Conservation (phyloP, 2,888 invertebrate genomes). For the Choreutis nemorana region DNA sequence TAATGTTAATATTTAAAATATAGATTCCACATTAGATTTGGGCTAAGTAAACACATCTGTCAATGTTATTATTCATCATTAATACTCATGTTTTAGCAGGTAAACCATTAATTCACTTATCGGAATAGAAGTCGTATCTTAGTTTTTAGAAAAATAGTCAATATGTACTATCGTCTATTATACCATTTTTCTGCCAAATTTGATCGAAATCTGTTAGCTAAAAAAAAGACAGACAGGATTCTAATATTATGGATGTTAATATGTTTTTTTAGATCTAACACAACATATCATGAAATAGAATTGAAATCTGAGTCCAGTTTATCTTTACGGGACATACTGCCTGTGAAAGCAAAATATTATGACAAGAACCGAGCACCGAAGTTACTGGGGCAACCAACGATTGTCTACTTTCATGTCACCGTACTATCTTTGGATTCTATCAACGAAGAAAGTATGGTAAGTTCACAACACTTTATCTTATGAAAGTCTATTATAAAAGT, state of each 20-base stretch:
- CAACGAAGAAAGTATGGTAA: conserved; percentile 93
- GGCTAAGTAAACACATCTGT: too few relatives aligned
- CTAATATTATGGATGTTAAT: not conserved
- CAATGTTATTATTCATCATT: not conserved
- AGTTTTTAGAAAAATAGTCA: not conserved
- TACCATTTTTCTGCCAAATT: too few relatives aligned
- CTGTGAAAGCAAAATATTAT: conserved; percentile 83
- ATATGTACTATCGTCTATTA: not conserved
- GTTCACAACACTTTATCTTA: too few relatives aligned
- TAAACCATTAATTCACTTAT: not conserved
- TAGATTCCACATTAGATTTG: too few relatives aligned
- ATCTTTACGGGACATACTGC: conserved; percentile 85
- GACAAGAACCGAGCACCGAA: conserved; percentile 92
- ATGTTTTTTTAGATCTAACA: conserved; percentile 41
- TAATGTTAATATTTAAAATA: too few relatives aligned
- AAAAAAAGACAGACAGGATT: too few relatives aligned
- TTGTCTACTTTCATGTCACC: conserved; percentile 91
- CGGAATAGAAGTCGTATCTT: not conserved
- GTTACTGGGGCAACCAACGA: conserved; percentile 83
- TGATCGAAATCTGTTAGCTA: too few relatives aligned
- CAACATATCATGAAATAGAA: conserved; percentile 54
- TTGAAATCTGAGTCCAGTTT: conserved; percentile 57
- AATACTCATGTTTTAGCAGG: not conserved
- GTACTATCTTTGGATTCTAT: conserved; percentile 93
- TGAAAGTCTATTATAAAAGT: too few relatives aligned